phyloP scores from a whole-genome alignment of 2,888 invertebrate species.

The Hirudinaria manillensis region DNA sequence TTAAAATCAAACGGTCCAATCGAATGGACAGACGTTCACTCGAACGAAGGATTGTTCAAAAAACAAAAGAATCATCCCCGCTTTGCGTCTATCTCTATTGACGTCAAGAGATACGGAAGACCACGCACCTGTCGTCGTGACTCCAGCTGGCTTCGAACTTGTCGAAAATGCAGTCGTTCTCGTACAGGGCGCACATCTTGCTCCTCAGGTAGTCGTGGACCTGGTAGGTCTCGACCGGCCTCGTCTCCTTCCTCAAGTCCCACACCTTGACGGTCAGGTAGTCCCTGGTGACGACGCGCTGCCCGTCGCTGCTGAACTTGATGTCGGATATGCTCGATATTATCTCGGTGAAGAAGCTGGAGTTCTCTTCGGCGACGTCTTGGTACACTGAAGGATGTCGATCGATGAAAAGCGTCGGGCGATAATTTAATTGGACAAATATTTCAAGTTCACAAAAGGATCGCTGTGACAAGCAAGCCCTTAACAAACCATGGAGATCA shows the following conservation, averaged over 20 bases:
- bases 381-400: conserved; percentile 70
- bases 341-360: conserved; percentile 99
- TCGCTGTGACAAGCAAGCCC: too few relatives aligned
- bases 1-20: background rate
- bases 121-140: conserved; percentile 75
- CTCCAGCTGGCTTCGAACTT: conserved; percentile 99
- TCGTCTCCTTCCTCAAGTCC: conserved; percentile 97
- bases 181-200: conserved; percentile 94
- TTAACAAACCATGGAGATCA: too few relatives aligned
- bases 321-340: conserved; percentile 99
- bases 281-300: conserved; percentile 97
- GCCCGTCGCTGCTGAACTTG: conserved; percentile 94
- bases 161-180: conserved; percentile 99
- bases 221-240: conserved; percentile 77
- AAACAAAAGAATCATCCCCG: background rate
- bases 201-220: conserved; percentile 96
- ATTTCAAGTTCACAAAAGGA: too few relatives aligned
- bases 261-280: conserved; percentile 99
- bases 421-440: too few relatives aligned
- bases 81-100: too few relatives aligned
- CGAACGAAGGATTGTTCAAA: background rate
- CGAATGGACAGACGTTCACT: background rate
- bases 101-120: background rate
- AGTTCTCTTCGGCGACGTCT: conserved; percentile 96
- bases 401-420: too few relatives aligned